Evolutionary conservation across 2,113 vertebrate species (phyloP).

Genomic region (Ictalurus furcatus): DNA sequence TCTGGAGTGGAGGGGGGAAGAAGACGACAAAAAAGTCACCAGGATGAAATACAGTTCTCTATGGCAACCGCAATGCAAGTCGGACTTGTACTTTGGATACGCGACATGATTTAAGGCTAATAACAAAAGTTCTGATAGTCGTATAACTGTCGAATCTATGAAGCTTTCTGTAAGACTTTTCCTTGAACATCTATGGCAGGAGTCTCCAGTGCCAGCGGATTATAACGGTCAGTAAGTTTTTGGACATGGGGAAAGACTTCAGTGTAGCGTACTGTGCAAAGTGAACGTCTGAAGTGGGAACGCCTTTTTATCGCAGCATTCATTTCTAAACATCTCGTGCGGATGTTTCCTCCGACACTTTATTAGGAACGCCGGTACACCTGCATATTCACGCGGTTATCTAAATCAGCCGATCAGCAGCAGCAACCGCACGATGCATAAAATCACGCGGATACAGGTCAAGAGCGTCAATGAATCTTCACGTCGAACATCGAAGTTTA

Average conservation of each 20-base stretch:
- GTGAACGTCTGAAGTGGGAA: too few relatives aligned
- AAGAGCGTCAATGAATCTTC: too few relatives aligned
- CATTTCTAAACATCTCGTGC: too few relatives aligned
- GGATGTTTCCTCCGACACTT: background rate
- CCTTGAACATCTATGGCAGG: background rate
- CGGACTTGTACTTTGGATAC: background rate
- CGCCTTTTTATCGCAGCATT: background rate
- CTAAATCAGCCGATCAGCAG: too few relatives aligned
- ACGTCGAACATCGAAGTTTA: too few relatives aligned
- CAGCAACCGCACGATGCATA: too few relatives aligned
- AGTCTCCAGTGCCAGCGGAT: background rate
- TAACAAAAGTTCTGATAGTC: background rate
- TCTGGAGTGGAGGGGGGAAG: constrained; percentile 61
- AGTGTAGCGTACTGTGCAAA: background rate
- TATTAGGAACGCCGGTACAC: background rate
- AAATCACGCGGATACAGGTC: too few relatives aligned
- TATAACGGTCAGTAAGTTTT: background rate
- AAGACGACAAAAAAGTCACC: background rate
- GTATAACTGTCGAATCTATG: too few relatives aligned
- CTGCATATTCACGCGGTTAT: too few relatives aligned
- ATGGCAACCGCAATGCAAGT: background rate
- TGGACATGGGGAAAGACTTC: background rate
- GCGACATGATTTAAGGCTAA: background rate
- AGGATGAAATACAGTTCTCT: background rate
- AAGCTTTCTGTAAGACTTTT: background rate